Conservation (phyloP, 2,888 invertebrate species). For the Acutogordius australiensis region DNA sequence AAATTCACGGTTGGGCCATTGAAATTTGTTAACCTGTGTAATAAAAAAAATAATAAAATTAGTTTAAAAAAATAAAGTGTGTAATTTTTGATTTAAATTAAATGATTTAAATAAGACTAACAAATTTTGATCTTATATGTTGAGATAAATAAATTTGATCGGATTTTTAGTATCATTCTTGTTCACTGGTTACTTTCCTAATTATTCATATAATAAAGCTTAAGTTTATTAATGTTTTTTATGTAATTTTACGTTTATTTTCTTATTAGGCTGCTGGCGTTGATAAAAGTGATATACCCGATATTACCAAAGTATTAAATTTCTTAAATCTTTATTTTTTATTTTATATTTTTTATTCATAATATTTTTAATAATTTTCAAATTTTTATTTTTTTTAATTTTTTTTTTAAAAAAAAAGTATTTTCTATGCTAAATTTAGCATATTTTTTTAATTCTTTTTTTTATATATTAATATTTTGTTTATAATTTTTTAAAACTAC, state of each 20-base stretch:
- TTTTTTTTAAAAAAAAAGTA: neutral
- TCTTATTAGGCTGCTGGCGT: conserved; percentile 61
- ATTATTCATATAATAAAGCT: no score
- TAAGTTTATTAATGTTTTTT: no score
- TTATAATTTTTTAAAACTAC: neutral
- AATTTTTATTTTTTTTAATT: neutral
- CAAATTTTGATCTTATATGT: no score
- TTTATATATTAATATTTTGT: neutral
- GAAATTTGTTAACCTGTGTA: no score
- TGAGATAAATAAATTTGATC: no score
- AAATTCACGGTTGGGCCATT: no score
- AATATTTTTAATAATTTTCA: neutral
- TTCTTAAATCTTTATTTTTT: conserved; percentile 14
- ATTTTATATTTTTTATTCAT: neutral
- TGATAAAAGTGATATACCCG: conserved; percentile 90
- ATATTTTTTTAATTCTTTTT: neutral
- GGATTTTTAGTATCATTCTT: no score
- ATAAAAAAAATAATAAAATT: no score
- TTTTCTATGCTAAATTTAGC: neutral
- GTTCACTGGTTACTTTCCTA: no score
- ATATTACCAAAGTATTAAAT: conserved; percentile 50
- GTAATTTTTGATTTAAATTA: no score
- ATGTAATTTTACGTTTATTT: conserved; percentile 15
- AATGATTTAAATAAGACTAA: no score
- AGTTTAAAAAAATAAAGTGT: no score